Evolutionary conservation across 1,140 invertebrate genomes (phyloP).

Genomic region (Xylocopa sonorina): DNA sequence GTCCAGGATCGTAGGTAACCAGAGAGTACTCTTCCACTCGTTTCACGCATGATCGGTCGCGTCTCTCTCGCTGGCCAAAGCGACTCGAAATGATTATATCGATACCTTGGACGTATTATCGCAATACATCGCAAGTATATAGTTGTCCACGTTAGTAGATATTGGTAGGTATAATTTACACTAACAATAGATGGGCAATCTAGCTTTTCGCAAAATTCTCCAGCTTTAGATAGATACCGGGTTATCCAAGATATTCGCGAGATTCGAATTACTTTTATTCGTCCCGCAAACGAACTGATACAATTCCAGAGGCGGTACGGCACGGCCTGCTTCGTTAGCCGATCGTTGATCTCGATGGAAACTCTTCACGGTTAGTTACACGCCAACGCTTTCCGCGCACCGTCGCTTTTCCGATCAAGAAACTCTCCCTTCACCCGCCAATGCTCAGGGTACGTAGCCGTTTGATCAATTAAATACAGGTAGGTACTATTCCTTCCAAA

Average conservation of each 20-base stretch:
- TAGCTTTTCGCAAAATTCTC: too few species aligned
- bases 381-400: constrained; percentile 37
- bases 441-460: neutral
- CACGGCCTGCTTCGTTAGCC: constrained; percentile 69
- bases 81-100: constrained; percentile 38
- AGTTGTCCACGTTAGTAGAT: too few species aligned
- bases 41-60: constrained; percentile 67
- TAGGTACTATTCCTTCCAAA: too few species aligned
- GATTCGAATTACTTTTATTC: constrained; percentile 26
- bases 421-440: constrained; percentile 12
- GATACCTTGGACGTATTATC: neutral
- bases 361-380: constrained; percentile 76
- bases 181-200: too few species aligned
- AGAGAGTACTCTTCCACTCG: constrained; percentile 44
- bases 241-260: too few species aligned
- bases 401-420: constrained; percentile 73
- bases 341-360: constrained; percentile 71
- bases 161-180: too few species aligned
- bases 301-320: too few species aligned
- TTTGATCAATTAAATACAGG: too few species aligned
- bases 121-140: too few species aligned
- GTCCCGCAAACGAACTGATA: constrained; percentile 68
- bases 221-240: too few species aligned
- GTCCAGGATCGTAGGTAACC: constrained; percentile 48
- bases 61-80: constrained; percentile 34